Conservation (phyloP, 2,797 vertebrate species). For the Sebastes hubbsi region DNA sequence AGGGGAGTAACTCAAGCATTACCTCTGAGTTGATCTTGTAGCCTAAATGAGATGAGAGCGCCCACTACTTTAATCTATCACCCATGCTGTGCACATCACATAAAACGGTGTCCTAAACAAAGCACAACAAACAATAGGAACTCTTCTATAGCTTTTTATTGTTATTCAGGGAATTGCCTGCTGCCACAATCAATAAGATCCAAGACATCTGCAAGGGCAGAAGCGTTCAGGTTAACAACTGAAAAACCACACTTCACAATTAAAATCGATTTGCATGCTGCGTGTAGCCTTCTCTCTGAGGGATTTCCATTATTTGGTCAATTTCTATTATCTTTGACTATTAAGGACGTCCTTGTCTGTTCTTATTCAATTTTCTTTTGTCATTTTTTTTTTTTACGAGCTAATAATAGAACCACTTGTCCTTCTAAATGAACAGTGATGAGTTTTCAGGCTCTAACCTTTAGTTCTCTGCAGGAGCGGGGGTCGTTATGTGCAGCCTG, state of each 20-base stretch:
- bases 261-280: conserved; percentile 17
- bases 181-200: not conserved
- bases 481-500: not conserved
- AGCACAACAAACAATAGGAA: not conserved
- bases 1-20: not conserved
- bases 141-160: not conserved
- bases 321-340: not conserved
- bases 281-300: not conserved
- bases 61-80: not conserved
- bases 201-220: not conserved
- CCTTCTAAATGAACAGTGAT: conserved; percentile 6
- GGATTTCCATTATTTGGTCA: conserved; percentile 1
- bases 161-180: not conserved
- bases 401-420: not conserved
- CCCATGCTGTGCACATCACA: not conserved
- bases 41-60: not conserved
- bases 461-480: conserved; percentile 3
- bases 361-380: not conserved
- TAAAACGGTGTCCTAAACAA: not conserved
- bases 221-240: not conserved
- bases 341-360: not conserved
- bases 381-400: not conserved
- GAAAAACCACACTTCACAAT: not conserved
- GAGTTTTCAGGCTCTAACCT: conserved; percentile 4
- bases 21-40: not conserved